A percentile compares a stretch with the other conserved stretches of the same genome.
Conservation (phyloP, 2,113 vertebrate species). For the Phaetusa simplex region DNA sequence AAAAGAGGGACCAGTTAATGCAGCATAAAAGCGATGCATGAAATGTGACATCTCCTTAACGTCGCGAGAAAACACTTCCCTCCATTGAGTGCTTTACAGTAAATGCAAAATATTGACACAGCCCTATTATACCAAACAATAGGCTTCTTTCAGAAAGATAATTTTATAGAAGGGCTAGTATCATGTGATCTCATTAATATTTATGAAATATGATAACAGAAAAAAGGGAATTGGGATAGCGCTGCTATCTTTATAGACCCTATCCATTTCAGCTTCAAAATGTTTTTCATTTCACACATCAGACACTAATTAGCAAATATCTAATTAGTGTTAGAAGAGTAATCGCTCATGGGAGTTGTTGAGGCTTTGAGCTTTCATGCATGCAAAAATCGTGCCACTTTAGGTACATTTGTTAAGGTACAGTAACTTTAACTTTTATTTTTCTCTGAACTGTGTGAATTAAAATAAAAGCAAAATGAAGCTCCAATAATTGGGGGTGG, state of each 20-base stretch:
- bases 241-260: slow-evolving; percentile 80
- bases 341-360: slow-evolving; percentile 88
- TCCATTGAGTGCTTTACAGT: slow-evolving; percentile 76
- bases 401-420: slow-evolving; percentile 82
- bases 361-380: slow-evolving; percentile 82
- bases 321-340: slow-evolving; percentile 96
- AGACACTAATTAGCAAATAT: slow-evolving; percentile 95
- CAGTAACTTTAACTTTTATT: slow-evolving; percentile 82
- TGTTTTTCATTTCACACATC: slow-evolving; percentile 92
- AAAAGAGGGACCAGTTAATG: slow-evolving; percentile 58
- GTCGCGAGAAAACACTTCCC: slow-evolving; percentile 68
- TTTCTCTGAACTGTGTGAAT: slow-evolving; percentile 65
- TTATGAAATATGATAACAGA: slow-evolving; percentile 85
- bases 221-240: slow-evolving; percentile 78
- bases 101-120: slow-evolving; percentile 86
- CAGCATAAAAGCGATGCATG: slow-evolving; percentile 71
- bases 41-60: slow-evolving; percentile 82
- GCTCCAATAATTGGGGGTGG: slow-evolving; percentile 16
- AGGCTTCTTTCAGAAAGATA: slow-evolving; percentile 74
- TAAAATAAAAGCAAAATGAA: slow-evolving; percentile 49
- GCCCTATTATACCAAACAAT: slow-evolving; percentile 80
- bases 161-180: slow-evolving; percentile 74
- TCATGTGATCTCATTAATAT: slow-evolving; percentile 88
- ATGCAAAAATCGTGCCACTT: slow-evolving; percentile 79
- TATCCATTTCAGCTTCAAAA: slow-evolving; percentile 87